phyloP scores from a whole-genome alignment of 2,797 vertebrate species.

The Enteromius treurensis region DNA sequence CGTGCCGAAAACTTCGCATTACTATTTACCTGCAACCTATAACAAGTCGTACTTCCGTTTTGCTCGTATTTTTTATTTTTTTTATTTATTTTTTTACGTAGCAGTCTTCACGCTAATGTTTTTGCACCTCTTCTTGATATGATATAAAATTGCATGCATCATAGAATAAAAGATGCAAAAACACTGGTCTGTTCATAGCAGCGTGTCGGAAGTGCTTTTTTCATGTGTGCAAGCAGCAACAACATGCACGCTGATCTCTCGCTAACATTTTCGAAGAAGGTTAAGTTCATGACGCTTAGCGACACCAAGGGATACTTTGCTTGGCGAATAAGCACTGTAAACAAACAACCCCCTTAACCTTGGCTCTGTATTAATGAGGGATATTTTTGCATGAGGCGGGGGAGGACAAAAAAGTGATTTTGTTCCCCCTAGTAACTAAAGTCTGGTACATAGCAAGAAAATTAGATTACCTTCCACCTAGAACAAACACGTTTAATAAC shows the following conservation, averaged over 20 bases:
- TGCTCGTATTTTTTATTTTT: neutral
- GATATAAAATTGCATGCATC: neutral
- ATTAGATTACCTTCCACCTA: neutral
- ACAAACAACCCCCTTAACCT: constrained; percentile 22
- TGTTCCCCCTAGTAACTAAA: neutral
- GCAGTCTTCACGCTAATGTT: neutral
- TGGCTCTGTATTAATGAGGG: neutral
- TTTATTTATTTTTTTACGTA: neutral
- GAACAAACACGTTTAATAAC: neutral
- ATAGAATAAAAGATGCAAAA: neutral
- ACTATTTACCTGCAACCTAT: neutral
- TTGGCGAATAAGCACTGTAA: constrained; percentile 22
- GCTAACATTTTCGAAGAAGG: neutral
- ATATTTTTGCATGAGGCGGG: neutral
- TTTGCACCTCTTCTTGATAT: neutral
- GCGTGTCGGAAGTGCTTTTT: neutral
- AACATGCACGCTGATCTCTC: neutral
- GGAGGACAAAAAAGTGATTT: neutral
- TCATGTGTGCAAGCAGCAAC: neutral
- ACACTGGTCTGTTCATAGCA: neutral
- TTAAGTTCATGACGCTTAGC: neutral
- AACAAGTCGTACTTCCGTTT: neutral
- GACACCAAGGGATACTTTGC: constrained; percentile 6
- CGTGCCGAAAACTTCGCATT: neutral
- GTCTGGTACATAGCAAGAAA: neutral